A percentile compares a stretch with the other conserved stretches of the same genome.
Evolutionary conservation across 2,113 vertebrate genomes (phyloP).

Genomic region (Solea solea): DNA sequence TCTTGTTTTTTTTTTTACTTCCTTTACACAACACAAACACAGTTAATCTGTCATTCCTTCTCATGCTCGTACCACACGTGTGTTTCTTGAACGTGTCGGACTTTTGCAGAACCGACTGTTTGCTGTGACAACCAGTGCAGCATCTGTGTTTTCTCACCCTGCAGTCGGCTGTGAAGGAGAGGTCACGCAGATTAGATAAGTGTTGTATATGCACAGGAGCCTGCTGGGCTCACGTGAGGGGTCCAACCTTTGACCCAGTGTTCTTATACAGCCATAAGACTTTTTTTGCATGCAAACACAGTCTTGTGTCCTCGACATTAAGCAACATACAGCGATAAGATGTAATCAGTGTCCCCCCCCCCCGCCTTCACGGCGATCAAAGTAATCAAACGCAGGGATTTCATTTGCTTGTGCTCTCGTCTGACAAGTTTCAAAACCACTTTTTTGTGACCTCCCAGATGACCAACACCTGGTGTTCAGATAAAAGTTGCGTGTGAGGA

Average conservation of each 20-base stretch:
- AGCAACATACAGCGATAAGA: background rate
- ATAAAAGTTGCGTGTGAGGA: conserved; percentile 1
- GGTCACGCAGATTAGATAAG: conserved; percentile 78
- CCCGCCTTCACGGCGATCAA: background rate
- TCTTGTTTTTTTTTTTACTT: too few species aligned
- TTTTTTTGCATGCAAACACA: background rate
- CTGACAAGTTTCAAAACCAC: background rate
- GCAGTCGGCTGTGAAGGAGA: conserved; percentile 45
- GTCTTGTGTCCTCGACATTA: background rate
- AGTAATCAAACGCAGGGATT: background rate
- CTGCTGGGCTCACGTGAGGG: conserved; percentile 49
- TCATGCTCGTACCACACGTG: background rate
- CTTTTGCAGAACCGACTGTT: conserved; percentile 20
- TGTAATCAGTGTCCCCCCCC: too few species aligned
- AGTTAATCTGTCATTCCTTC: too few species aligned
- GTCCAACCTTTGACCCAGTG: conserved; percentile 27
- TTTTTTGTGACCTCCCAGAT: background rate
- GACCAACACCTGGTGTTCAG: background rate
- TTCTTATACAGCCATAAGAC: conserved; percentile 4
- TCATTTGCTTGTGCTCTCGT: background rate
- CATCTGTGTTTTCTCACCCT: conserved; percentile 70
- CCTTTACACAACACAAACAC: too few species aligned
- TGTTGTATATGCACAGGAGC: conserved; percentile 51
- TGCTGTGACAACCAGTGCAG: conserved; percentile 33
- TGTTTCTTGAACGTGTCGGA: background rate